Base-by-base conservation (phyloP, 2,113 vertebrate species). In the Varanus komodoensis region DNA sequence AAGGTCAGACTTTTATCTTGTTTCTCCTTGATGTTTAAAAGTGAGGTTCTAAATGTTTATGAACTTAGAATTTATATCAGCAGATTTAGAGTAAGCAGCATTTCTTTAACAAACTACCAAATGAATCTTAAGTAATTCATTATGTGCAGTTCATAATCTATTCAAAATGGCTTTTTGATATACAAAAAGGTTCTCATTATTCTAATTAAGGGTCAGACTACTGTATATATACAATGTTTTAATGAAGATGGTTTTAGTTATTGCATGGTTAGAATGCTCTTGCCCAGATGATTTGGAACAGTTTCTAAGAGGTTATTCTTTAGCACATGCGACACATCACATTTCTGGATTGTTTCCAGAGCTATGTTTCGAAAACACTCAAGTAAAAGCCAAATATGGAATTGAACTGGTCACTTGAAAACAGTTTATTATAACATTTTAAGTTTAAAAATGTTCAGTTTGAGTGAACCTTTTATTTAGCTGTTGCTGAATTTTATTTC, bases 281-380 rank as follows among this genome's bases (percentile, higher is more conserved):
- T 92, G 57, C 84, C 88, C 95, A 95, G 93, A 96, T 96, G 93
- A 90, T 94, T 91, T 96, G 95, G 94, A 96, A 93, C 84, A 93
- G 87, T 86, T 95, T 95, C 93, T 95, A 94, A 96, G 94, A 95
- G 92, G 82, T 91, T 91, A 93, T 92, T 92, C 93, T 95, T 95
- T 92, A 87, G 85, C 0, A 15, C 86, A 92, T 75, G 64, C 91
- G 74, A 94, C 32, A 12, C 75, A 84, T 95, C 88, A 89, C 17
- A 93, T 92, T 94, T 93, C 92, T 95, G 94, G 89, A 92, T 87
- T 84, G 54, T 91, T 93, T 89, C 69, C 83, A 89, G 75, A 87
- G 54, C 4, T 61, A 48, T 93, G 86, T 92, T 87, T 92, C 91
- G 92, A 93, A 57, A 88, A 86, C 57, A 92, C 93, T 90, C 91